Evolutionary conservation across 2,888 invertebrate species (phyloP), one percentile per base, ranked within the genome.

Genomic region (Eustalomyia histrio): DNA sequence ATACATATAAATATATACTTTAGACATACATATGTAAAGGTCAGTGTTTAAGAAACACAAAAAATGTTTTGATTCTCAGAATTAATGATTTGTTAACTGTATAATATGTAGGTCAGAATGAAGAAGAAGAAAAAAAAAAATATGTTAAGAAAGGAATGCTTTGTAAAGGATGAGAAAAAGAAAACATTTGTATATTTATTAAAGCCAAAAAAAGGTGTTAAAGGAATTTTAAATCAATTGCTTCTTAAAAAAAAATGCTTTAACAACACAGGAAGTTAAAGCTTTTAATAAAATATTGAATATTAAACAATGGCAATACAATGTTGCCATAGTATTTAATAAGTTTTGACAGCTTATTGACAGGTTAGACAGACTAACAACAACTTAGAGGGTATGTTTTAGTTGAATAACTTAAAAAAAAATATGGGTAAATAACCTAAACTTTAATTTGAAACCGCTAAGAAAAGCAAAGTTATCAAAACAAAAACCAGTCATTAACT

Each of bases 11-110:
- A 50, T 65, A 12, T 16, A 18, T 47, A 47, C 43, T 47, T 47
- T 39, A 2, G 39, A 60, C 71, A 53, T 67, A 60, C 71, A 53
- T 67, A 33, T 72, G 72, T 60, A 65, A 72, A 78, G 72, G 72
- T 72, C 71, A 72, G 71, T 78, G 14, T 8, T 60, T 64, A n/a
- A 57, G 52, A 29, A 43, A 50, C 10, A 52, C 17, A 50, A 14
- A 29, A 57, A 57, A 72, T 67, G 33, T 67, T 78, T 72, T 78
- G 60, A 61, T 72, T 72, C 78, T 17, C 14, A 67, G 78, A 78
- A 78, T 67, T 72, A 67, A 55, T 67, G 72, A 67, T 72, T 72
- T 78, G 53, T 72, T 78, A 67, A 78, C 78, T 78, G 78, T 78
- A 72, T 78, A 78, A 78, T 55, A 78, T 72, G 47, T 78, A 21